Conservation (phyloP, 1,140 invertebrate species). For the Drosophila suzukii region DNA sequence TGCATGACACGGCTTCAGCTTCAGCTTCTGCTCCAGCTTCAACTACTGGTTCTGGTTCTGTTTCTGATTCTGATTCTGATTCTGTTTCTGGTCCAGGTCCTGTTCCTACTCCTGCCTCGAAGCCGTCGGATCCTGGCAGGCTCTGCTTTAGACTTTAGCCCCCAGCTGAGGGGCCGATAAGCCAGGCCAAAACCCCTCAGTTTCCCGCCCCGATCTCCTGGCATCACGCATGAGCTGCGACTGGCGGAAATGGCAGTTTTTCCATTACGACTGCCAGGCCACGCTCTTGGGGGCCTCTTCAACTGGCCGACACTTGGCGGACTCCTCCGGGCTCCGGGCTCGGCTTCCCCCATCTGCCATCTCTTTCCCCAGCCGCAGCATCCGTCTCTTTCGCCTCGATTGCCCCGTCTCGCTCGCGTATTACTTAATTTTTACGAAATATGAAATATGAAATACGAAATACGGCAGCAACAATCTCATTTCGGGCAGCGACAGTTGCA, state of each 20-base stretch:
- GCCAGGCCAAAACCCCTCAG: slow-evolving; percentile 15
- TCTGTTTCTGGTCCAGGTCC: slow-evolving; percentile 7
- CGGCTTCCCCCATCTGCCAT: background rate
- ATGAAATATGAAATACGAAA: slow-evolving; percentile 70
- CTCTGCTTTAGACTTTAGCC: slow-evolving; percentile 30
- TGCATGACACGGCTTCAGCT: slow-evolving; percentile 49
- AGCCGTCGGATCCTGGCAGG: background rate
- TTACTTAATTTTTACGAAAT: slow-evolving; percentile 82
- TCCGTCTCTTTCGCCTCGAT: background rate
- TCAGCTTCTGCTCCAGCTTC: slow-evolving; percentile 1
- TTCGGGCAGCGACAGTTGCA: slow-evolving; percentile 35
- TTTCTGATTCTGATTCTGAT: slow-evolving; percentile 6
- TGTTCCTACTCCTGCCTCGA: background rate
- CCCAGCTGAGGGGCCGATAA: slow-evolving; percentile 46
- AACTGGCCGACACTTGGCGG: slow-evolving; percentile 46
- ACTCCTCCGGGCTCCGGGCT: background rate
- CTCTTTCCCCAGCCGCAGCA: background rate
- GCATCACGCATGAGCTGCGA: slow-evolving; percentile 61
- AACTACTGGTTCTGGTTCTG: slow-evolving; percentile 1
- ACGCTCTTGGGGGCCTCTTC: slow-evolving; percentile 35
- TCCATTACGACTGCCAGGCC: slow-evolving; percentile 65
- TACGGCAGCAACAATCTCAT: slow-evolving; percentile 25
- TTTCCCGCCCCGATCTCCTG: background rate
- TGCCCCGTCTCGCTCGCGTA: slow-evolving; percentile 25
- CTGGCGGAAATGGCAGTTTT: slow-evolving; percentile 76